Evolutionary conservation across 2,113 vertebrate genomes (phyloP).

Genomic region (Oreochromis spilurus): DNA sequence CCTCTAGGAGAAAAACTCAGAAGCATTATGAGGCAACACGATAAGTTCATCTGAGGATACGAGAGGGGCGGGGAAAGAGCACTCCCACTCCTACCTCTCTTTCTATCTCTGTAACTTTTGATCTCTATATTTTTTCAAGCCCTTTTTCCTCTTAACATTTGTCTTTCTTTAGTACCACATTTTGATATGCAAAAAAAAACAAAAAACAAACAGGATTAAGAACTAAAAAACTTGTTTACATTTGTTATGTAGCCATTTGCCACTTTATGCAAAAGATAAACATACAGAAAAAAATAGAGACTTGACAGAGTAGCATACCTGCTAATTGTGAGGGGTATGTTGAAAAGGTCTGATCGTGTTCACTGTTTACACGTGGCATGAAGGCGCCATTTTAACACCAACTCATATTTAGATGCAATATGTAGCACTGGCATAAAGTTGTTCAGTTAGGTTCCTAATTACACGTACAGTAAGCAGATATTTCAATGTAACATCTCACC

Average conservation of each 20-base stretch:
- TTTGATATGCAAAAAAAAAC: not conserved
- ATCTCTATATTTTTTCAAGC: slow-evolving; percentile 36
- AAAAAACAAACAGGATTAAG: not conserved
- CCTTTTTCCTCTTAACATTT: slow-evolving; percentile 33
- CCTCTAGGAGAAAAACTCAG: slow-evolving; percentile 58
- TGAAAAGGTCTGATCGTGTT: slow-evolving; percentile 47
- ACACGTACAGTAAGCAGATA: not conserved
- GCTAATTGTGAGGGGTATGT: slow-evolving; percentile 32
- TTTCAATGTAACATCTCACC: not conserved
- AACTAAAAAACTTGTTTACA: not conserved
- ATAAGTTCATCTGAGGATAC: slow-evolving; percentile 81
- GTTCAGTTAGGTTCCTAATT: not conserved
- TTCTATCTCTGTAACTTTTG: slow-evolving; percentile 59
- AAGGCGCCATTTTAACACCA: slow-evolving; percentile 65
- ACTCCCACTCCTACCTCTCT: slow-evolving; percentile 56
- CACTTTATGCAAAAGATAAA: not conserved
- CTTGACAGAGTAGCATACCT: not conserved
- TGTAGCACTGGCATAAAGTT: not conserved
- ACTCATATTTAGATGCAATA: slow-evolving; percentile 26
- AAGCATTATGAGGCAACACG: slow-evolving; percentile 75
- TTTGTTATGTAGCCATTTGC: not conserved
- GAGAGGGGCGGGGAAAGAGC: slow-evolving; percentile 59
- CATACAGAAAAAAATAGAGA: not conserved
- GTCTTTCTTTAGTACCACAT: not conserved
- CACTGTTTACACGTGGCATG: slow-evolving; percentile 61